Evolutionary conservation across 2,888 invertebrate genomes (phyloP).

Genomic region (Rotaria macrura): DNA sequence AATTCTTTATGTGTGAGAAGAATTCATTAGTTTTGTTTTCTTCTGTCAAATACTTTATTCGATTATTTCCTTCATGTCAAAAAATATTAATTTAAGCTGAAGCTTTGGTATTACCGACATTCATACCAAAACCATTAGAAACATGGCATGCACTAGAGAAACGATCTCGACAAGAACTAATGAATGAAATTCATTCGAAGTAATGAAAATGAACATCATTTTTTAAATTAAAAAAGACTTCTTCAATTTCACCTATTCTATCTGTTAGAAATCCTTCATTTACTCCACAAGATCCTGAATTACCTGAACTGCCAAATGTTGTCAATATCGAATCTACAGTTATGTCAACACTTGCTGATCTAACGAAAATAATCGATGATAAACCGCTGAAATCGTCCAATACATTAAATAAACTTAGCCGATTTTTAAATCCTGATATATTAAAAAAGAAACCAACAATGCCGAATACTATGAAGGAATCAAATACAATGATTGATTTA

Average conservation of each 20-base stretch:
- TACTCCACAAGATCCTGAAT: not conserved
- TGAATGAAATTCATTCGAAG: not conserved
- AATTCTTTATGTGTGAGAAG: too few relatives aligned
- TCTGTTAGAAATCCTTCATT: not conserved
- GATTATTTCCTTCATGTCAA: too few relatives aligned
- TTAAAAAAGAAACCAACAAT: not conserved
- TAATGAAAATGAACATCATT: not conserved
- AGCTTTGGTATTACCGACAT: not conserved
- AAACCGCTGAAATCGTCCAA: not conserved
- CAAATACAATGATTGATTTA: not conserved
- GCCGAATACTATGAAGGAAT: not conserved
- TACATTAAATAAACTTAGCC: not conserved
- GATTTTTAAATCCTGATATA: not conserved
- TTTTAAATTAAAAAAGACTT: not conserved
- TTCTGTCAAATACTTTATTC: too few relatives aligned
- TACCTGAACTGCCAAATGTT: not conserved
- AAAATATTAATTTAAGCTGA: not conserved
- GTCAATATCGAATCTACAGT: not conserved
- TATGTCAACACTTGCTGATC: not conserved
- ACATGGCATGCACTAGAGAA: constrained; percentile 4
- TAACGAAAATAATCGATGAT: not conserved
- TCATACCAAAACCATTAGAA: not conserved
- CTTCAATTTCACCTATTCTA: too few relatives aligned
- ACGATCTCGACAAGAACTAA: not conserved
- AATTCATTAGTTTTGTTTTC: too few relatives aligned